phyloP scores from a whole-genome alignment of 2,888 invertebrate species.

The Litoditis marina region DNA sequence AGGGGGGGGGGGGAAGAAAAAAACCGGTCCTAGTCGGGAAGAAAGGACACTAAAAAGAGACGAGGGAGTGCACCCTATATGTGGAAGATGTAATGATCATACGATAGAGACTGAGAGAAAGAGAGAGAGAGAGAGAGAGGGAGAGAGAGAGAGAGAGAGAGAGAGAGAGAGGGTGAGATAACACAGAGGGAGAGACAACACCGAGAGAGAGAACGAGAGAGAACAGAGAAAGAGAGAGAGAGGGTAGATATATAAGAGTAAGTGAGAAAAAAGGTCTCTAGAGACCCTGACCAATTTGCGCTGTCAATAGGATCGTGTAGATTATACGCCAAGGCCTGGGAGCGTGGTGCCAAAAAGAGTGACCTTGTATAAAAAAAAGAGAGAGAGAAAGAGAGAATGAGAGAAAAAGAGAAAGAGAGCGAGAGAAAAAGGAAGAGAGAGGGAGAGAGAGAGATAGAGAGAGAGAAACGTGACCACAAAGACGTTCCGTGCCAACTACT shows the following conservation, averaged over 20 bases:
- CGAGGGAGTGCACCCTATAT: not conserved
- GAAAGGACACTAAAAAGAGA: constrained; percentile 2
- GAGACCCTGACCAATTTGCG: too few species aligned
- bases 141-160: not conserved
- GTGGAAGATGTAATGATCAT: not conserved
- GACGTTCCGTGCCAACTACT: not conserved
- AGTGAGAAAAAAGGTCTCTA: too few species aligned
- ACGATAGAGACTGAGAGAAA: not conserved
- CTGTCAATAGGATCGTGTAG: too few species aligned
- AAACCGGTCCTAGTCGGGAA: not conserved
- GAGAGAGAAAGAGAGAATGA: not conserved
- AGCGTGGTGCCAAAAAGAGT: too few species aligned
- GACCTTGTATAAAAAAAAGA: not conserved
- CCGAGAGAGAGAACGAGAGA: not conserved
- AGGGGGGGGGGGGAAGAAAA: not conserved
- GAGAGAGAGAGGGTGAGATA: not conserved
- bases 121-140: not conserved
- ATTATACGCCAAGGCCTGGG: too few species aligned
- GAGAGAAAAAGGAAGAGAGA: not conserved
- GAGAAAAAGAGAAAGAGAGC: not conserved
- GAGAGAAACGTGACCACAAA: too few species aligned
- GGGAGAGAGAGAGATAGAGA: not conserved
- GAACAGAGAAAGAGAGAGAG: not conserved
- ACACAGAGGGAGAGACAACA: not conserved
- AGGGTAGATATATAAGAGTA: not conserved